These are phyloP conservation scores for Drosophila biarmipes DNA, from an alignment of 1,140 invertebrate genomes.

Conservation along the genomic window DNA sequence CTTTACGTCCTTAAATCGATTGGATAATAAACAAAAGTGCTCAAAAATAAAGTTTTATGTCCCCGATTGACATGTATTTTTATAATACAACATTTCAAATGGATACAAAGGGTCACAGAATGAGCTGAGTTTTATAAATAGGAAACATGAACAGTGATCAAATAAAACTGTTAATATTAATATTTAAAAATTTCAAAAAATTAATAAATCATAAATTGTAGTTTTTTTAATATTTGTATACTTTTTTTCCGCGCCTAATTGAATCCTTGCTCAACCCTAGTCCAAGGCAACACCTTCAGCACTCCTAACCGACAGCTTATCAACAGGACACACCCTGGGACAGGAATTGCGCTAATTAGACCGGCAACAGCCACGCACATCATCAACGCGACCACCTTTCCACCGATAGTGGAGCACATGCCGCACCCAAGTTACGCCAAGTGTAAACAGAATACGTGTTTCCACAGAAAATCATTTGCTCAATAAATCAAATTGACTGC, in stretches of 20 bases:
- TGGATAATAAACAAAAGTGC: background rate
- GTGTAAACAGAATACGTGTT: conserved; percentile 45
- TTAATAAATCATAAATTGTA: too few species aligned
- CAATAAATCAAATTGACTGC: conserved; percentile 71
- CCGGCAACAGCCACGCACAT: conserved; percentile 52
- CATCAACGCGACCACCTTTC: conserved; percentile 42
- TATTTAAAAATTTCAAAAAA: too few species aligned
- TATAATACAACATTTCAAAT: background rate
- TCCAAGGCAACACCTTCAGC: background rate
- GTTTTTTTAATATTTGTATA: background rate
- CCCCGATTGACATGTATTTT: background rate
- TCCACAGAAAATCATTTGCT: conserved; percentile 65
- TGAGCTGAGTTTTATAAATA: too few species aligned
- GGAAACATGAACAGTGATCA: too few species aligned
- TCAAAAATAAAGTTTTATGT: background rate
- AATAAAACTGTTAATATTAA: too few species aligned
- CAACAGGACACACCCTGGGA: conserved; percentile 46
- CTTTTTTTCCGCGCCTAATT: conserved; percentile 16
- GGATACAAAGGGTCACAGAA: background rate
- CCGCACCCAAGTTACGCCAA: background rate
- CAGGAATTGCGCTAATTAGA: conserved; percentile 57
- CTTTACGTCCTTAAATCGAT: background rate
- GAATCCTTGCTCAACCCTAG: conserved; percentile 11
- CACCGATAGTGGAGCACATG: background rate
- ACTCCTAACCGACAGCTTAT: conserved; percentile 11